These are phyloP conservation scores for Pseudomyrmex cubaensis DNA, from an alignment of 1,140 invertebrate genomes.

Conservation along the genomic window DNA sequence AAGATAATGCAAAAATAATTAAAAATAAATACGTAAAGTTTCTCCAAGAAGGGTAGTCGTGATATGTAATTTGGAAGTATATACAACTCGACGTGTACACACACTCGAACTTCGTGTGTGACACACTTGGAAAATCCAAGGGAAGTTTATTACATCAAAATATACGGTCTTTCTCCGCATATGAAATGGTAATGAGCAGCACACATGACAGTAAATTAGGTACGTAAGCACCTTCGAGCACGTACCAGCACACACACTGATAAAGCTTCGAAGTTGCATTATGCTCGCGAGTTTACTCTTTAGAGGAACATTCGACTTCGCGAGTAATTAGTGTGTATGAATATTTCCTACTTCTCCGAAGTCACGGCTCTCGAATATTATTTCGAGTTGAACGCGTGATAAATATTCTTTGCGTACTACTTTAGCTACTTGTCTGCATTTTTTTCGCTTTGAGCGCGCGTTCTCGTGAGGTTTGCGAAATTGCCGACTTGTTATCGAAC, in stretches of 20 bases:
- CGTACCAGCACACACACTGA: not conserved
- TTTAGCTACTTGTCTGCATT: not conserved
- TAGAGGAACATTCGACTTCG: not conserved
- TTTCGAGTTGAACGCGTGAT: too few species aligned
- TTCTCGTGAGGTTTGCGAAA: not conserved
- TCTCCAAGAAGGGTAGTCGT: too few species aligned
- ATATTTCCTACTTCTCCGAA: too few species aligned
- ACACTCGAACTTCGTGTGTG: too few species aligned
- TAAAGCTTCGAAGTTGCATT: not conserved
- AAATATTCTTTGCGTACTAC: not conserved
- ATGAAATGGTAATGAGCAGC: not conserved
- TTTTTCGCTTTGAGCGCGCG: not conserved
- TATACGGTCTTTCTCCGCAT: too few species aligned
- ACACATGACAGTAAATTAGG: conserved; percentile 22
- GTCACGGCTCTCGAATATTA: too few species aligned
- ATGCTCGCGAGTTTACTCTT: not conserved
- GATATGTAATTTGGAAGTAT: too few species aligned
- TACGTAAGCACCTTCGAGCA: conserved; percentile 13
- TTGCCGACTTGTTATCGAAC: not conserved
- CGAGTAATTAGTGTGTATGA: too few species aligned
- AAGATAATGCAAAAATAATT: too few species aligned
- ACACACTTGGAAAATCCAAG: not conserved
- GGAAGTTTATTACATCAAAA: conserved; percentile 4
- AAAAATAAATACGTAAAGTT: too few species aligned
- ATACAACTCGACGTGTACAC: too few species aligned